Evolutionary conservation across 2,888 invertebrate genomes (phyloP), one percentile per base, ranked within the genome.

Genomic region (Cosmia pyralina): DNA sequence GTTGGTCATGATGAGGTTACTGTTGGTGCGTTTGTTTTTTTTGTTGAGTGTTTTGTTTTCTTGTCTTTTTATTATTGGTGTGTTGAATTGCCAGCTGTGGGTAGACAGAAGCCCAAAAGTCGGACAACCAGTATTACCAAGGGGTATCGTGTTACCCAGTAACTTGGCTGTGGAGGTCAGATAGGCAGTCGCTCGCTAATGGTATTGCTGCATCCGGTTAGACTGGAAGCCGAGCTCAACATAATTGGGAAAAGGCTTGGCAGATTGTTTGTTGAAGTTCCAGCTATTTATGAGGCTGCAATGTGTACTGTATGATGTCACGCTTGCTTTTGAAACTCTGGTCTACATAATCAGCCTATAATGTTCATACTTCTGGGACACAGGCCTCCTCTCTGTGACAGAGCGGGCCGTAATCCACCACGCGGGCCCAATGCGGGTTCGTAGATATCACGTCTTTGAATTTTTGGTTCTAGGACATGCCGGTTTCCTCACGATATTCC

Each of bases 1-100:
- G 57, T 71, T 11, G 22, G 66, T 58, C 63, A 58, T 22, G 41
- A 58, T 22, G 41, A 38, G 50, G 52, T 28, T 66, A 48, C 62
- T 69, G n/a, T 6, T 22, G 50, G 7, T 8, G 46, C 13, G 41
- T 19, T 58, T 63, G 7, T 41, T 41, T 41, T 41, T 7, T 74
- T 53, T 46, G 38, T 11, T 4, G 11, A 19, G n/a, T 28, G 8
- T 13, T 41, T 57, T 34, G 41, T 62, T 22, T 38, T 11, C 10
- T 41, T 19, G 28, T 41, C 3, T 48, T 52, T 55, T 13, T 13
- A 13, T 0, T 59, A 34, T 7, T 62, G 41, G 0, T 11, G 15
- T 53, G 19, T 28, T 57, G 11, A 57, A 7, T 7, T n/a, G n/a
- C n/a, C n/a, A n/a, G 22, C 10, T 52, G 52, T 10, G 52, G n/a